These are phyloP conservation scores for Eulithis testata DNA, from an alignment of 2,888 invertebrate genomes.

Conservation along the genomic window DNA sequence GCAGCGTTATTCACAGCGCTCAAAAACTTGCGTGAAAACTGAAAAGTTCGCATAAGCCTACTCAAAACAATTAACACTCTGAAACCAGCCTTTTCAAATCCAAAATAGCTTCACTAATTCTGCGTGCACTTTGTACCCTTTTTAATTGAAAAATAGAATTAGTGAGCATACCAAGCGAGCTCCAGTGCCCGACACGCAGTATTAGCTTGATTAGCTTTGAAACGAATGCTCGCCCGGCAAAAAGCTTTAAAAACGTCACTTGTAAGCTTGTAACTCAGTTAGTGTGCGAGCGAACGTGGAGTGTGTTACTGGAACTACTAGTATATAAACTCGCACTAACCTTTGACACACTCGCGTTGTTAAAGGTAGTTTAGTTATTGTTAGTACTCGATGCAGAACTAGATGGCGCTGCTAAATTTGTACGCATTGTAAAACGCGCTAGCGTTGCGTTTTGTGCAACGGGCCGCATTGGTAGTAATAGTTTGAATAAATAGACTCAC, in stretches of 20 bases:
- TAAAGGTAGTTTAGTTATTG: no score
- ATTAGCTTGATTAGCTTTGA: slow-evolving; percentile 75
- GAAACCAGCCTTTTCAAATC: slow-evolving; percentile 16
- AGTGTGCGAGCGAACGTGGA: slow-evolving; percentile 52
- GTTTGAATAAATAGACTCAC: no score
- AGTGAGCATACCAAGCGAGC: slow-evolving; percentile 47
- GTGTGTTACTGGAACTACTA: slow-evolving; percentile 33
- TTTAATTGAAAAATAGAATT: slow-evolving; percentile 59
- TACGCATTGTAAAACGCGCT: no score
- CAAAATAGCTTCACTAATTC: slow-evolving; percentile 37
- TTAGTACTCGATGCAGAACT: no score
- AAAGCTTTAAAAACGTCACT: slow-evolving; percentile 79
- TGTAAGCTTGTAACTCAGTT: slow-evolving; percentile 77
- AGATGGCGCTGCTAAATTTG: no score
- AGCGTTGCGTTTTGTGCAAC: no score
- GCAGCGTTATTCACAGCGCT: background rate
- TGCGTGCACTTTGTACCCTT: slow-evolving; percentile 48
- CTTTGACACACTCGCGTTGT: background rate
- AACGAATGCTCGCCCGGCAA: slow-evolving; percentile 64
- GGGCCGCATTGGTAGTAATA: no score
- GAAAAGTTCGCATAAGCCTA: slow-evolving; percentile 13
- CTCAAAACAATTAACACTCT: slow-evolving; percentile 19
- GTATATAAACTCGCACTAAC: slow-evolving; percentile 9
- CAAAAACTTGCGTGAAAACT: slow-evolving; percentile 15
- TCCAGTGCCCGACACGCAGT: slow-evolving; percentile 59